Evolutionary conservation across 2,113 vertebrate species (phyloP).

Genomic region (Glaucidium brasilianum): DNA sequence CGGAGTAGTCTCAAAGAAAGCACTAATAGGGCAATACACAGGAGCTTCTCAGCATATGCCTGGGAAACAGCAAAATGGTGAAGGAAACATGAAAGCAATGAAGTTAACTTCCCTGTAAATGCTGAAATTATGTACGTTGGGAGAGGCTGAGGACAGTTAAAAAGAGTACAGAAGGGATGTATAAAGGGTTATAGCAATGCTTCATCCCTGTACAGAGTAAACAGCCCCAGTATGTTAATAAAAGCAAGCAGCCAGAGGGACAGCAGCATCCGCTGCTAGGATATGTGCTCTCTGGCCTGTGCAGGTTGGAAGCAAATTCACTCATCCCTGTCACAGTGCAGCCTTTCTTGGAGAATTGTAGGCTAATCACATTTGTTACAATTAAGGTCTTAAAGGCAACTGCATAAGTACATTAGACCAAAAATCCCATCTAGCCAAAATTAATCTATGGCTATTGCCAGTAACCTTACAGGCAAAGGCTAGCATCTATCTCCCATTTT

Average conservation of each 20-base stretch:
- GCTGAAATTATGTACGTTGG: neutral
- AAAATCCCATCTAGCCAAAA: neutral
- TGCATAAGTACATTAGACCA: rapidly evolving
- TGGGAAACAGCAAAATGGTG: neutral
- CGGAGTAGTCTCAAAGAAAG: neutral
- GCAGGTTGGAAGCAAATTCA: neutral
- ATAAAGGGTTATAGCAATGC: neutral
- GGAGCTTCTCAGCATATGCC: neutral
- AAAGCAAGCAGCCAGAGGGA: neutral
- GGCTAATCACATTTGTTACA: neutral
- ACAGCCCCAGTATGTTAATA: neutral
- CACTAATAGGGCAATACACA: rapidly evolving
- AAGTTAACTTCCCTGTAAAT: neutral
- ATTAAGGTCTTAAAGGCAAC: neutral
- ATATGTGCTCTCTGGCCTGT: neutral
- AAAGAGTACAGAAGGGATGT: neutral
- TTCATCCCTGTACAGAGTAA: neutral
- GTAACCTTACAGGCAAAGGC: neutral
- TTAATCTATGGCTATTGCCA: neutral
- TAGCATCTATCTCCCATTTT: neutral
- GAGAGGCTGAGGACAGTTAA: neutral
- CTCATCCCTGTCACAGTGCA: neutral
- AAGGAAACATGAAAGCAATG: neutral
- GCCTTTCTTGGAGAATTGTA: neutral
- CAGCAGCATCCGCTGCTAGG: neutral